Evolutionary conservation across 2,888 invertebrate species (phyloP), one percentile per base, ranked within the genome.

Genomic region (Philaethria dido): DNA sequence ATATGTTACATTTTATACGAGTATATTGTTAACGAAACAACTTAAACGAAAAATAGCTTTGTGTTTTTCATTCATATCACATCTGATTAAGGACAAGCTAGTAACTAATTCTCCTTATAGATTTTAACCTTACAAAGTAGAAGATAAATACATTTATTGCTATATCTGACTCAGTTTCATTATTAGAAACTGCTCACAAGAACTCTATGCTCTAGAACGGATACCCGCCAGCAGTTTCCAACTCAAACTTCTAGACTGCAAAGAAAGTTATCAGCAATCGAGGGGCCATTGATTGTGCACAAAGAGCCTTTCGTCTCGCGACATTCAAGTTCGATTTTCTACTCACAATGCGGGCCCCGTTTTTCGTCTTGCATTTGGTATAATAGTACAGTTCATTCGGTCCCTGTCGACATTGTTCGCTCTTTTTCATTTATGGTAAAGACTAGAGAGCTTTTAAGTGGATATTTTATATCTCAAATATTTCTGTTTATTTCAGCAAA

Each of bases 221-320:
- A 81, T 80, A 79, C 78, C 77, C 78, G 78, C 77, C 77, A 78
- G 78, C 81, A 80, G 77, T 78, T 78, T 73, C 77, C 72, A 87
- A 85, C 83, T 86, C 77, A 81, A 87, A 87, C 83, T 86, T 85
- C 76, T 75, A 80, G 80, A 82, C 83, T 77, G 84, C 80, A 86
- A 88, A 86, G 86, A 88, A 90, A 90, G 87, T 88, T 89, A 87
- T 86, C 87, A 86, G 88, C 87, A 89, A 89, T 91, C 88, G 87
- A 84, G 86, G 82, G 80, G 80, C 86, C 87, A 90, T 89, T 90
- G 91, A 90, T 89, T 87, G 88, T 78, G 83, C 86, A 88, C 91
- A 91, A 90, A 87, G 88, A 83, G 80, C 80, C 80, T 87, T 87
- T 85, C 86, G 85, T 85, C 83, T 86, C 81, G 87, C 86, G 87